phyloP scores from a whole-genome alignment of 2,797 vertebrate species.

The Oryzias sinensis region DNA sequence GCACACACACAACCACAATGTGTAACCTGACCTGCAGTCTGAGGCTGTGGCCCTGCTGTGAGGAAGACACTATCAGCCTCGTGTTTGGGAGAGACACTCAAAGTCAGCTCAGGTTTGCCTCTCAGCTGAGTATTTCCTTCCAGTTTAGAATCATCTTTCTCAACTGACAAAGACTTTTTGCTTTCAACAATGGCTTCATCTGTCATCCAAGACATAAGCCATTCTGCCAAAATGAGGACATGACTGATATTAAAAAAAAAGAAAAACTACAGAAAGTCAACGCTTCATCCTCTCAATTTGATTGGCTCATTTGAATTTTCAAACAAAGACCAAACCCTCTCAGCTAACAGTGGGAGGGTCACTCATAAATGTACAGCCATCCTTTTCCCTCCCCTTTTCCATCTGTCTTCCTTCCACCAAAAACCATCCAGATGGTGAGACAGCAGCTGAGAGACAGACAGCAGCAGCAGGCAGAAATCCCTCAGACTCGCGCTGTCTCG shows the following conservation, averaged over 20 bases:
- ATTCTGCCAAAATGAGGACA: no score
- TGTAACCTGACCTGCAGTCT: conserved; percentile 65
- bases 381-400: conserved; percentile 30
- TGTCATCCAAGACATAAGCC: not conserved
- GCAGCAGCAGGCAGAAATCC: conserved; percentile 53
- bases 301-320: conserved; percentile 71
- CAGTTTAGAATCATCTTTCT: conserved; percentile 25
- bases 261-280: not conserved
- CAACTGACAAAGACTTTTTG: no score
- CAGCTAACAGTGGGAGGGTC: no score
- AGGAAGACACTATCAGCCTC: conserved; percentile 54
- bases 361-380: conserved; percentile 35
- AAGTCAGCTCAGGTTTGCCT: conserved; percentile 29
- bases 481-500: conserved; percentile 22
- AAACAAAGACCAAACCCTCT: conserved; percentile 34
- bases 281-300: not conserved
- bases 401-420: conserved; percentile 38
- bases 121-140: conserved; percentile 19
- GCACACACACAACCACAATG: conserved; percentile 17
- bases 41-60: conserved; percentile 31
- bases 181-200: not conserved
- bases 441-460: conserved; percentile 57
- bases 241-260: no score
- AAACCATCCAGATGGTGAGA: conserved; percentile 60
- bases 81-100: conserved; percentile 44